Conservation (phyloP, 2,113 vertebrate genomes). For the Tretioscincus oriximinensis region DNA sequence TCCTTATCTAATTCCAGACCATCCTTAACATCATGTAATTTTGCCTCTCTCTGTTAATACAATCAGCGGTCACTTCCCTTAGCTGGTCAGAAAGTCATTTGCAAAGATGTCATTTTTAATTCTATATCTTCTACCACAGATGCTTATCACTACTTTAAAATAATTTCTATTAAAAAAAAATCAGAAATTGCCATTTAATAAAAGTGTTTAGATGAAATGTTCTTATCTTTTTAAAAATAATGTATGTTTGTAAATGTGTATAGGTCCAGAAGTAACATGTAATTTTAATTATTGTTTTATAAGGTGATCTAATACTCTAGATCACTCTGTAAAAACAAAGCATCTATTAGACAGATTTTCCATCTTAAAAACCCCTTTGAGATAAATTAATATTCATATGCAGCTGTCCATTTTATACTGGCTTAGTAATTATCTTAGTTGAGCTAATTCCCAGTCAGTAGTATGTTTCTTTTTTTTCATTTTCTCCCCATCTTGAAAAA, state of each 20-base stretch:
- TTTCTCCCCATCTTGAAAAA: conserved; percentile 3
- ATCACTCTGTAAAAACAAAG: conserved; percentile 57
- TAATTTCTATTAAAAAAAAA: too few species aligned
- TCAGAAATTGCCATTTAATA: conserved; percentile 1
- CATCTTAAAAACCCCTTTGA: conserved; percentile 51
- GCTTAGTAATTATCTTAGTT: conserved; percentile 43
- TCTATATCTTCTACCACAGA: not conserved
- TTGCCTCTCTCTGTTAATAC: not conserved
- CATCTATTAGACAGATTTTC: conserved; percentile 42
- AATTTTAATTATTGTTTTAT: conserved; percentile 48
- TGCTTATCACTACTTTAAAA: not conserved
- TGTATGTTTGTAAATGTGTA: not conserved
- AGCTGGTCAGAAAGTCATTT: not conserved
- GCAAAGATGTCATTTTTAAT: not conserved
- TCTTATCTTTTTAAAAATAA: conserved; percentile 1
- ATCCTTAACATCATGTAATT: not conserved
- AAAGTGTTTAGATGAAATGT: conserved; percentile 5
- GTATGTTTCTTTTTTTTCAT: conserved; percentile 12
- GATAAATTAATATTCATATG: conserved; percentile 72
- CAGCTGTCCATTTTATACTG: conserved; percentile 64
- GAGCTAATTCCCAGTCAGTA: conserved; percentile 36
- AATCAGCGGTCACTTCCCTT: not conserved
- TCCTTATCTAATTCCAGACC: not conserved
- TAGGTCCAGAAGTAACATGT: conserved; percentile 14
- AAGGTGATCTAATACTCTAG: conserved; percentile 49